Evolutionary conservation across 2,113 vertebrate genomes (phyloP), one percentile per base, ranked within the genome.

Genomic region (Carassius gibelio): DNA sequence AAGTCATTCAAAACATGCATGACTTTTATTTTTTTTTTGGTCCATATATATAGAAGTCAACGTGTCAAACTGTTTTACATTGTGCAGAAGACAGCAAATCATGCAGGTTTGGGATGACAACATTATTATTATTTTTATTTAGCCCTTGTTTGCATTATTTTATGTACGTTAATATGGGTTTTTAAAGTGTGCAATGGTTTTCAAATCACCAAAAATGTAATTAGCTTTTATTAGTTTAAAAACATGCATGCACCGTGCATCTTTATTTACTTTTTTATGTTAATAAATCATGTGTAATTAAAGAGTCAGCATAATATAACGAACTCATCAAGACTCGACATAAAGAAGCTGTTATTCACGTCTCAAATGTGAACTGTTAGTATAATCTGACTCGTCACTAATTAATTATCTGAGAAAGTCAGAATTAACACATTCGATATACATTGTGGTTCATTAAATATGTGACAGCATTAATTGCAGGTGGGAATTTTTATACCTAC

Each of bases 401-500:
- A 92, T 93, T 93, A 94, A 93, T 93, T 91, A 92, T 75, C 86
- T 72, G 84, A 92, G 90, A 91, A 69, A 52, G 59, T 52, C 38
- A 45, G 26, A 78, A 45, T 84, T 34, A 86, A 74, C 85, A 81
- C 23, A 4, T 78, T 55, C 64, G 90, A 55, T 55, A 71, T 69
- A 87, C 85, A 87, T 81, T 87, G 62, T 88, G 89, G 90, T 90
- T 91, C 88, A 91, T 94, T 93, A 93, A 91, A 90, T 78, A 89
- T 81, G 90, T 90, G 85, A 90, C 83, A 90, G 88, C 90, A 88
- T 87, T 87, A 91, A 92, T 93, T 92, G 87, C 93, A 94, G 92
- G 93, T 94, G 94, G 94, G 94, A 94, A 93, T 95, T 93, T 93
- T 93, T 88, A 94, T 89, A 94, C 93, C 92, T 92, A 89, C 88